Evolutionary conservation across 2,888 invertebrate genomes (phyloP).

Genomic region (Andrena camellia): DNA sequence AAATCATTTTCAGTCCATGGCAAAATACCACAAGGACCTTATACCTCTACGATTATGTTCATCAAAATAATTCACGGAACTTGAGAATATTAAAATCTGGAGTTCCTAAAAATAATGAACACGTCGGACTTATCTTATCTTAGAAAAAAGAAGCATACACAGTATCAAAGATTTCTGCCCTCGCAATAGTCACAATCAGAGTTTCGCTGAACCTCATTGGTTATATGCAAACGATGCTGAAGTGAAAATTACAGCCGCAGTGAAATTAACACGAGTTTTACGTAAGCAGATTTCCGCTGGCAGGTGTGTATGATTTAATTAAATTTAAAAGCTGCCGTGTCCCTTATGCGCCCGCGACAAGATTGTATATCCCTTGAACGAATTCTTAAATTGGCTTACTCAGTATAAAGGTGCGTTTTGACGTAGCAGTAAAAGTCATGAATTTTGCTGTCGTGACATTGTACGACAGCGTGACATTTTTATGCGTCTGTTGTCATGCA

Average conservation of each 20-base stretch:
- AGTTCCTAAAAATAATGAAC: not conserved
- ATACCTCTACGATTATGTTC: not conserved
- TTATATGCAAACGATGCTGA: conserved; percentile 1
- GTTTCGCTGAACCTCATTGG: conserved; percentile 10
- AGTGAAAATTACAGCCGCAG: not conserved
- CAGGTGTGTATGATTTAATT: conserved; percentile 17
- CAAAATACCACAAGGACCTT: not conserved
- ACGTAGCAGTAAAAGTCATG: too few species aligned
- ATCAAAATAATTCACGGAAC: not conserved
- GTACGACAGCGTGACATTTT: too few species aligned
- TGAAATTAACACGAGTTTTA: not conserved
- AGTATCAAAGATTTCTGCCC: not conserved
- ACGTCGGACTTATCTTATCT: not conserved
- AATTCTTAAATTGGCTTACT: conserved; percentile 60
- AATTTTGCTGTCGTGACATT: too few species aligned
- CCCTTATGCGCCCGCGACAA: not conserved
- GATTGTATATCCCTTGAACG: conserved; percentile 14
- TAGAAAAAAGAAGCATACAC: not conserved
- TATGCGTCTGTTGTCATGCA: too few species aligned
- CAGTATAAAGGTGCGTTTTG: conserved; percentile 22
- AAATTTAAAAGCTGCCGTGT: conserved; percentile 22
- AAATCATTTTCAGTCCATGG: too few species aligned
- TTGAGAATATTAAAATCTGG: not conserved
- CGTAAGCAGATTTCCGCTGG: not conserved
- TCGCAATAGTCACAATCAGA: not conserved